Evolutionary conservation across 2,113 vertebrate genomes (phyloP).

Genomic region (Terrapene triunguis): DNA sequence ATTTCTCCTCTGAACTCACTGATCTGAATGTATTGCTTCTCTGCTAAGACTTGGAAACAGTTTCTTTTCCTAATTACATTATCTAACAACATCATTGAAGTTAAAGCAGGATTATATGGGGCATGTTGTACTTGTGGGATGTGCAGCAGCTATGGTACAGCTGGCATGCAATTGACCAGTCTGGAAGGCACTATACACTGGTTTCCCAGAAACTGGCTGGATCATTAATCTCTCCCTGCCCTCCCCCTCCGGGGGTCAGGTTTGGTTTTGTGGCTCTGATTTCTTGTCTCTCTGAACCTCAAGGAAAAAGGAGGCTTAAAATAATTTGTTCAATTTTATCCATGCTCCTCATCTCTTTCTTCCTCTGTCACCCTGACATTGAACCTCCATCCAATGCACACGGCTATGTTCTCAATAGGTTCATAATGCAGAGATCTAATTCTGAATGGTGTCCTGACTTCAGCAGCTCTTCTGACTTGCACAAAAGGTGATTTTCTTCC

Average conservation of each 20-base stretch:
- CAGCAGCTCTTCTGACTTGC: neutral
- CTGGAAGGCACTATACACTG: neutral
- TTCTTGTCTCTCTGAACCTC: neutral
- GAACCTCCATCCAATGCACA: accelerated
- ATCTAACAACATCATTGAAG: neutral
- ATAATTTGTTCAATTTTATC: neutral
- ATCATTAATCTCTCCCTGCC: neutral
- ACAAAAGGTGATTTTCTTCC: neutral
- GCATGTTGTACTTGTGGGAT: neutral
- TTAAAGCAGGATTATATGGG: neutral
- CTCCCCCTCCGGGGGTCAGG: neutral
- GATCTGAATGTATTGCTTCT: neutral
- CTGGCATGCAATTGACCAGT: neutral
- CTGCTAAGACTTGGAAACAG: neutral
- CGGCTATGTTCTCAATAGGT: neutral
- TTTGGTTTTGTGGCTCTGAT: neutral
- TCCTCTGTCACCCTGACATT: neutral
- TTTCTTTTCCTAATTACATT: neutral
- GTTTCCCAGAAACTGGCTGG: neutral
- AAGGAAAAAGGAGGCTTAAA: neutral
- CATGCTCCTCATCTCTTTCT: neutral
- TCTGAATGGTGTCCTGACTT: neutral
- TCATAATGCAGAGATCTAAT: neutral
- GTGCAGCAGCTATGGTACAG: neutral
- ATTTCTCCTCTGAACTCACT: neutral